Evolutionary conservation across 2,888 invertebrate genomes (phyloP).

Genomic region (Eumacrocentrus americanus): DNA sequence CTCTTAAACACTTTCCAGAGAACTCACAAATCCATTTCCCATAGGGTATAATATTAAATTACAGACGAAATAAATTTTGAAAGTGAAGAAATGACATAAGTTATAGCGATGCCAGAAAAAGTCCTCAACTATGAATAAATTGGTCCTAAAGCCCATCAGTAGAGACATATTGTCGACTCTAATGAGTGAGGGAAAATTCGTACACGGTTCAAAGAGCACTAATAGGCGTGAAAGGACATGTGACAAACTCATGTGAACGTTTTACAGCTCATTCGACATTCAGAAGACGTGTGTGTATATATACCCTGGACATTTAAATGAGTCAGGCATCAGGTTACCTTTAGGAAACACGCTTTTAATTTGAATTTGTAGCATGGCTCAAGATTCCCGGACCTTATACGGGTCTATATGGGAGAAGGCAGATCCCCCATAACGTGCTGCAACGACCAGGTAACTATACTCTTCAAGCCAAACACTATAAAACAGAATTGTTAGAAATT

Average conservation of each 20-base stretch:
- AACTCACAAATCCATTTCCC: background rate
- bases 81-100: too few species aligned
- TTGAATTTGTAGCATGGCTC: slow-evolving; percentile 49
- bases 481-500: slow-evolving; percentile 15
- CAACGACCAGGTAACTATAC: slow-evolving; percentile 19
- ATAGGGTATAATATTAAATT: background rate
- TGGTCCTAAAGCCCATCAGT: too few species aligned
- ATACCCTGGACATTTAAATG: slow-evolving; percentile 32
- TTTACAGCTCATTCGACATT: slow-evolving; percentile 40
- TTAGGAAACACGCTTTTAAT: slow-evolving; percentile 51
- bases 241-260: background rate
- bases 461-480: background rate
- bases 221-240: slow-evolving; percentile 1
- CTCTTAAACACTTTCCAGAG: background rate
- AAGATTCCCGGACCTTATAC: slow-evolving; percentile 43
- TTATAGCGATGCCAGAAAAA: too few species aligned
- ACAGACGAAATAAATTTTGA: background rate
- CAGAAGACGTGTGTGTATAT: slow-evolving; percentile 24
- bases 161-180: background rate
- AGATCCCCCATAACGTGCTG: too few species aligned
- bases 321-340: slow-evolving; percentile 46
- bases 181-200: background rate
- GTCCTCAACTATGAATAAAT: too few species aligned
- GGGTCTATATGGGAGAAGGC: slow-evolving; percentile 31
- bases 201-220: background rate